Conservation (phyloP, 1,140 invertebrate genomes). For the Mercenaria mercenaria region DNA sequence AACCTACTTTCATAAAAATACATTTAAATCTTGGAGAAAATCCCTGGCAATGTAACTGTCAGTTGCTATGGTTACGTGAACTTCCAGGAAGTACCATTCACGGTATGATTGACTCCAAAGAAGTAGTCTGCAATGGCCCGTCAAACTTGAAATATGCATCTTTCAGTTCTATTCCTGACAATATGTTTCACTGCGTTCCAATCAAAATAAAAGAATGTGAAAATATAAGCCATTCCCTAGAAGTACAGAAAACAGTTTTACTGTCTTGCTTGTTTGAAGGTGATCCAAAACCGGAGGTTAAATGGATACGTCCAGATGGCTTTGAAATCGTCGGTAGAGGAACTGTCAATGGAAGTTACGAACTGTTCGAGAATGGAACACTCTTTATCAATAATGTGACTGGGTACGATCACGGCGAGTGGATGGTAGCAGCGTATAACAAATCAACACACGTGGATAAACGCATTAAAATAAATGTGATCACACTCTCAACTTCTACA, state of each 20-base stretch:
- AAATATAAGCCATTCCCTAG: not conserved
- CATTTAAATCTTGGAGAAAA: not conserved
- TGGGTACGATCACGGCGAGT: not conserved
- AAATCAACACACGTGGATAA: conserved; percentile 24
- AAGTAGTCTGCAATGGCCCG: conserved; percentile 27
- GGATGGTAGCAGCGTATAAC: conserved; percentile 30
- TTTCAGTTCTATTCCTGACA: conserved; percentile 18
- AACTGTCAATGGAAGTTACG: not conserved
- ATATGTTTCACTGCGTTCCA: conserved; percentile 2
- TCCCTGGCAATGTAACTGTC: conserved; percentile 46
- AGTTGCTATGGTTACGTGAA: conserved; percentile 43
- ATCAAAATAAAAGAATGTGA: conserved; percentile 1
- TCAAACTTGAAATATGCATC: conserved; percentile 1
- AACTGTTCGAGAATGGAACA: conserved; percentile 14
- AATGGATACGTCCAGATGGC: conserved; percentile 49
- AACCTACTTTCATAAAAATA: conserved; percentile 1
- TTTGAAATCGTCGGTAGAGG: not conserved
- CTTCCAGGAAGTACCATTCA: not conserved
- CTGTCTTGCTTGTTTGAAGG: conserved; percentile 46
- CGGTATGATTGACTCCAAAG: not conserved
- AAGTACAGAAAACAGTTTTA: not conserved
- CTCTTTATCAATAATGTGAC: not conserved
- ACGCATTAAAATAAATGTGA: not conserved
- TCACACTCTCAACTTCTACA: not conserved
- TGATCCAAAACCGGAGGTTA: conserved; percentile 53